Percentiles rank a stretch among this genome's conserved stretches.
phyloP scores from a whole-genome alignment of 2,113 vertebrate species.

The Rattus norvegicus region DNA sequence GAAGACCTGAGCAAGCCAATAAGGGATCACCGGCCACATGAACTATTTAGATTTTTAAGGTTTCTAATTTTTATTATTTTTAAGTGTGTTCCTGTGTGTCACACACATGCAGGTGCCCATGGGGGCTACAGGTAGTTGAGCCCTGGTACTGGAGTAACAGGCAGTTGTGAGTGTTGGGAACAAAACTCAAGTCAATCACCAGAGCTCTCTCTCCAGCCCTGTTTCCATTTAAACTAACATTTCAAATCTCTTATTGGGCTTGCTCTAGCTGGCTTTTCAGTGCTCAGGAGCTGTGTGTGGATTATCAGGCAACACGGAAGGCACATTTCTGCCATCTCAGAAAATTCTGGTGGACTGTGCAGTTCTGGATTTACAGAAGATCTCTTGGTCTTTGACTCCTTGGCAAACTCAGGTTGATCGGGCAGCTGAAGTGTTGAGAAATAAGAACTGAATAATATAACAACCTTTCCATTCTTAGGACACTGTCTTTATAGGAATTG shows the following conservation, averaged over 20 bases:
- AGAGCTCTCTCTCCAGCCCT: not conserved
- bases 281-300: not conserved
- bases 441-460: not conserved
- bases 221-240: conserved; percentile 1
- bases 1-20: not conserved
- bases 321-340: fast-evolving
- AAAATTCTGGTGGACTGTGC: not conserved
- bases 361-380: not conserved
- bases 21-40: not conserved
- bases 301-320: not conserved
- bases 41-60: not conserved
- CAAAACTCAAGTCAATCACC: not conserved
- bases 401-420: not conserved
- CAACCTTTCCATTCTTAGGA: not conserved
- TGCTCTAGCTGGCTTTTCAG: not conserved
- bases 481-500: not conserved
- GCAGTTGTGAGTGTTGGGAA: not conserved
- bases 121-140: not conserved
- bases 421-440: not conserved
- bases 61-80: not conserved
- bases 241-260: not conserved
- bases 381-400: not conserved
- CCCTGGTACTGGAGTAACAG: not conserved
- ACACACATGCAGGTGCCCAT: not conserved
- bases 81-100: not conserved